Base-by-base conservation (phyloP, 2,797 vertebrate genomes). In the Sebastes paucispinis region DNA sequence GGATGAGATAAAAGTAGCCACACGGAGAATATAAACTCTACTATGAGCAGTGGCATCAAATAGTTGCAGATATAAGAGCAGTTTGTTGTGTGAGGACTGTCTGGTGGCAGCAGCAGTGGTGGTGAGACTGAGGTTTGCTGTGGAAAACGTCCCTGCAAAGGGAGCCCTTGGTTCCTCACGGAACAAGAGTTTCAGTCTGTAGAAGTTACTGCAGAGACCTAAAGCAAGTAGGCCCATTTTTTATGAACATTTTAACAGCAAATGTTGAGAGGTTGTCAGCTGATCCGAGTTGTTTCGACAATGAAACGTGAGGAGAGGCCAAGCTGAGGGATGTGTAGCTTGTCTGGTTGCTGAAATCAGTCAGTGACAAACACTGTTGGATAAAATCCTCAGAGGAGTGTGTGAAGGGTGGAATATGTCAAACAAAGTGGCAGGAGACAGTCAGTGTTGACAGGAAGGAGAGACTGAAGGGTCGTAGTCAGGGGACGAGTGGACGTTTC, bases 141-240 rank as follows among this genome's bases (percentile, higher is more conserved):
- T 85, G 89, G 86, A 87, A 85, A 88, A 82, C 24, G 76, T 84
- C 88, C 83, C 84, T 68, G 64, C 47, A 82, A 81, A 85, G 85
- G 78, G 85, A 93, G 91, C 90, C 92, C 90, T 92, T 91, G 82
- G 82, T 88, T 92, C 86, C 84, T 89, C 65, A 54, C 13, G 43
- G 88, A 81, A 88, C 73, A 62, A 64, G 62, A 88, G 84, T 79
- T 71, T 60, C 20, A 82, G 82, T 80, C 78, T 43, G 74, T 43
- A 75, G 68, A 79, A 73, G 82, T 69, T 81, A 77, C 79, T 84
- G 78, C 71, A 79, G 74, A 87, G 81, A 79, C 81, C 77, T 78
- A 76, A 73, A 85, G 75, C 73, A 27, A 66, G 77, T 36, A 64
- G 79, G 78, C 75, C 82, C 47, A 0, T 69, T 79, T 79, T 29